phyloP scores from a whole-genome alignment of 2,888 invertebrate genomes.

The Trichogramma dendrolimi region DNA sequence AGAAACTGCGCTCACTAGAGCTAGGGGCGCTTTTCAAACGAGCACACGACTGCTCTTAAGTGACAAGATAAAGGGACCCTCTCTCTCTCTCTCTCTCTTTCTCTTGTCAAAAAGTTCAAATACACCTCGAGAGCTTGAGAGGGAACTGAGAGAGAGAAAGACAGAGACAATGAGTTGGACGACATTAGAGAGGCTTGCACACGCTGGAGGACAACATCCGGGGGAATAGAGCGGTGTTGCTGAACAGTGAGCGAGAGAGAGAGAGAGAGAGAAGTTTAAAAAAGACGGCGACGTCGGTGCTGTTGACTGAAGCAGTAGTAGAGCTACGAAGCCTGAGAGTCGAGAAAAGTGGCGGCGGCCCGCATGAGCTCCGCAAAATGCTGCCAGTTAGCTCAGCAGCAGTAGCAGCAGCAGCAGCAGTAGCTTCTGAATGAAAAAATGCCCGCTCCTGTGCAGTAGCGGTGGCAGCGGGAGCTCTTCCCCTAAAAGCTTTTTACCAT shows the following conservation, averaged over 20 bases:
- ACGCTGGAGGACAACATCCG: too few relatives aligned
- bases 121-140: background rate
- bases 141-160: background rate
- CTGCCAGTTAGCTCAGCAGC: conserved; percentile 5
- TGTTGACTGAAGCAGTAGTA: conserved; percentile 13
- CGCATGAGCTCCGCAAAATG: conserved; percentile 18
- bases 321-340: background rate
- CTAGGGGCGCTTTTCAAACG: conserved; percentile 6
- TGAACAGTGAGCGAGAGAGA: background rate
- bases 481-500: conserved; percentile 34
- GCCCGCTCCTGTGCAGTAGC: background rate
- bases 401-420: background rate
- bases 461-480: conserved; percentile 4
- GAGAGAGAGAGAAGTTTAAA: background rate
- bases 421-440: conserved; percentile 11
- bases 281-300: background rate
- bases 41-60: too few relatives aligned
- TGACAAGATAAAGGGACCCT: too few relatives aligned
- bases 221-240: too few relatives aligned
- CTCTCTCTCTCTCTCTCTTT: background rate
- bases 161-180: conserved; percentile 17
- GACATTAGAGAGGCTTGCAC: conserved; percentile 8
- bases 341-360: conserved; percentile 9
- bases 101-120: conserved; percentile 20
- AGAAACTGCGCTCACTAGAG: background rate